Base-by-base conservation (phyloP, 2,888 invertebrate species). In the Brassicogethes aeneus region DNA sequence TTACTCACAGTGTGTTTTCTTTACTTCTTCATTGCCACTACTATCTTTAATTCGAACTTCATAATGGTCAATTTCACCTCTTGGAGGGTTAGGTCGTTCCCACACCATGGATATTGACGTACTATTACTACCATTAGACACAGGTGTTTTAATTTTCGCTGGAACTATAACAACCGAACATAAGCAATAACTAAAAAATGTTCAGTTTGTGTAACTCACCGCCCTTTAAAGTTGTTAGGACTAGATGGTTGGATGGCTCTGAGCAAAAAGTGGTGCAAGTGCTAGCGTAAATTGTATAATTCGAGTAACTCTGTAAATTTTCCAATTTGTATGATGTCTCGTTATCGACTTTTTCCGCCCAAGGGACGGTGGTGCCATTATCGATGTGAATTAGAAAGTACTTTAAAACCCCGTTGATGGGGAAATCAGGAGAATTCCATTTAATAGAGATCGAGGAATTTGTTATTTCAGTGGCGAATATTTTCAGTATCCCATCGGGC, bases 241-340 rank as follows among this genome's bases (percentile, higher is more conserved):
- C n/a, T n/a, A n/a, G n/a, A n/a, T n/a, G n/a, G n/a, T n/a, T n/a
- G 2, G 72, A 68, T 7, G 66, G 61, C 16, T 70, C 61, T 2
- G 89, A 88, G 57, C 82, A 85, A 31, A 70, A 64, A 0, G 72
- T 68, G 0, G 86, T 90, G 55, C 83, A 86, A 1, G 90, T 90
- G 34, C 72, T 69, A 1, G 90, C 74, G 40, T 73, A 72, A 15
- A 89, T 74, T 36, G 75, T 76, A 61, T 90, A 91, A 43, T 77
- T 74, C 0, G 75, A 74, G 54, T 77, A 85, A 41, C 79, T 76
- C 30, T 67, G 63, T 29, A 87, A 69, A 56, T 69, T 54, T 8
- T 45, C 50, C n/a, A n/a, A n/a, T n/a, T n/a, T n/a, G n/a, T n/a
- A n/a, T n/a, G n/a, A n/a, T n/a, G n/a, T n/a, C n/a, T n/a, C n/a